Conservation (phyloP, 2,888 invertebrate species). For the Heteropelma amictum region DNA sequence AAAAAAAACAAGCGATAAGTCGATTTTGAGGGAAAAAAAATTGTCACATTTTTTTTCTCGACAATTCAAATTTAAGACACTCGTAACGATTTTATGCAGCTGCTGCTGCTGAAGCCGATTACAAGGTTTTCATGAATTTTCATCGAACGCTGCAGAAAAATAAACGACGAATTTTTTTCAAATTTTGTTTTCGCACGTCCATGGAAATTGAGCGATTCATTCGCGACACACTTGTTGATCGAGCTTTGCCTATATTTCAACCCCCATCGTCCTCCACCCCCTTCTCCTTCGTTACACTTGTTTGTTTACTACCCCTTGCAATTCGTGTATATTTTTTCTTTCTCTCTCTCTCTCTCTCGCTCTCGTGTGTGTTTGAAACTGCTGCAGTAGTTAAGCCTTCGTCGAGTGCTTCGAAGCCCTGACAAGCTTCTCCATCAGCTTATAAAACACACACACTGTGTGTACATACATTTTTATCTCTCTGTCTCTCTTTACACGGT, state of each 20-base stretch:
- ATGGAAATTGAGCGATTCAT: conserved; percentile 58
- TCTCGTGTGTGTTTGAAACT: conserved; percentile 46
- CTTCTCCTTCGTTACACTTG: no score
- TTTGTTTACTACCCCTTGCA: conserved; percentile 50
- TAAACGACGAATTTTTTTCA: conserved; percentile 6
- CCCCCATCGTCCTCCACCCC: no score
- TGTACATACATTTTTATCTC: conserved; percentile 12
- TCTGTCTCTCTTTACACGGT: conserved; percentile 19
- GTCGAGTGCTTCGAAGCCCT: conserved; percentile 56
- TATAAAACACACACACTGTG: conserved; percentile 44
- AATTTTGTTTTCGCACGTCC: conserved; percentile 14
- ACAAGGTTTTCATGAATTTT: background rate
- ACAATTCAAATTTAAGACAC: no score
- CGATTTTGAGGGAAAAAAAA: no score
- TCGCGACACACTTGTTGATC: conserved; percentile 59
- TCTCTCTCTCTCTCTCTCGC: conserved; percentile 22
- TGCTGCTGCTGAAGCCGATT: no score
- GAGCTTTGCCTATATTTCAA: conserved; percentile 41
- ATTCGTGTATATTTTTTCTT: conserved; percentile 21
- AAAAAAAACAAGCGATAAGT: no score
- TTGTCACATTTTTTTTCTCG: no score
- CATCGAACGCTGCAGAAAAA: no score
- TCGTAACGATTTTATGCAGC: no score
- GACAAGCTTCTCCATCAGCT: conserved; percentile 56
- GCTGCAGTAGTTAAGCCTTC: conserved; percentile 58